Percentiles rank a stretch among this genome's conserved stretches.
phyloP scores from a whole-genome alignment of 2,113 vertebrate species.

The Mustela lutreola region DNA sequence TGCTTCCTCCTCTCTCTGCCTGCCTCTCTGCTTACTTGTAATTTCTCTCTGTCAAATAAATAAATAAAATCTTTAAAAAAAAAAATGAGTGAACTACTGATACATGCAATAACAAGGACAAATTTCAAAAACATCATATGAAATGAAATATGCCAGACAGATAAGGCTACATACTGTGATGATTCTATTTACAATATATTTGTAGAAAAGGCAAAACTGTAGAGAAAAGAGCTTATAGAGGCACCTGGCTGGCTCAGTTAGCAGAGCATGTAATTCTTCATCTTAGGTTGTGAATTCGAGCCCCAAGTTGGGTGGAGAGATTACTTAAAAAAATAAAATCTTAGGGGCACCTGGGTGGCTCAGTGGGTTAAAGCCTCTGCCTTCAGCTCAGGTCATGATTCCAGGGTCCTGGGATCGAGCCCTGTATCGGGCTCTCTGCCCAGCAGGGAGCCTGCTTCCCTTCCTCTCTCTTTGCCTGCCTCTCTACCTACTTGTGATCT shows the following conservation, averaged over 20 bases:
- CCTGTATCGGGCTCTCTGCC: too few species aligned
- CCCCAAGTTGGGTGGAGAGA: not conserved
- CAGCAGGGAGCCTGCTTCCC: too few species aligned
- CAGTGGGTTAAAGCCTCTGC: too few species aligned
- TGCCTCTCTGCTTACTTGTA: too few species aligned
- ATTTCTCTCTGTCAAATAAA: too few species aligned
- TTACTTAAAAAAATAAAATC: not conserved
- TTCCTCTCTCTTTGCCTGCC: too few species aligned
- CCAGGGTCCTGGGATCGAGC: too few species aligned
- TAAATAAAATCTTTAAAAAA: too few species aligned
- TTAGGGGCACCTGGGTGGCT: too few species aligned
- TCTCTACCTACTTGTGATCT: too few species aligned
- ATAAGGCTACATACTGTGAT: not conserved
- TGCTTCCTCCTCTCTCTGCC: too few species aligned
- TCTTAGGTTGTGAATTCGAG: not conserved
- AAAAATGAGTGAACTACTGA: constrained; percentile 1
- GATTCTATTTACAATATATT: not conserved
- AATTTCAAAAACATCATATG: not conserved
- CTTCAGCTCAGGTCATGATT: too few species aligned
- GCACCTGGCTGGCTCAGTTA: not conserved
- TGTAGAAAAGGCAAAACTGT: not conserved
- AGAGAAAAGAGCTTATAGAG: not conserved
- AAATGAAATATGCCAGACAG: not conserved
- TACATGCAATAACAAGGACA: not conserved
- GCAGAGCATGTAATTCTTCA: not conserved